Percentiles rank a stretch among this genome's conserved stretches.
phyloP scores from a whole-genome alignment of 2,888 invertebrate genomes.

The Troides oblongomaculatus region DNA sequence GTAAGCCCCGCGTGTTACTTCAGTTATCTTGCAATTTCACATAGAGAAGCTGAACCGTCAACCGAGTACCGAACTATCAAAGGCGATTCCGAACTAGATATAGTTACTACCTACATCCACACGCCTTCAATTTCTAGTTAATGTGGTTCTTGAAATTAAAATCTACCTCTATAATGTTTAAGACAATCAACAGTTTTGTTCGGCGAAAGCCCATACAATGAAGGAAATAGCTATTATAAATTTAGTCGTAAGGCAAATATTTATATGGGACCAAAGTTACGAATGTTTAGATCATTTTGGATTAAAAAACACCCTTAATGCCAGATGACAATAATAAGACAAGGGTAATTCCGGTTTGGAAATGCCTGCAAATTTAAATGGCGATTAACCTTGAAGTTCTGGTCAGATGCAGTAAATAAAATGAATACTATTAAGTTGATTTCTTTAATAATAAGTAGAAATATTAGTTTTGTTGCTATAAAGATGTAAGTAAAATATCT shows the following conservation, averaged over 20 bases:
- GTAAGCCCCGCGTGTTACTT: conserved; percentile 62
- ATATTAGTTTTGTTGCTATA: conserved; percentile 18
- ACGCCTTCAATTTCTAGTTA: conserved; percentile 61
- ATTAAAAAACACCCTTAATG: conserved; percentile 3
- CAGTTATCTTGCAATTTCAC: conserved; percentile 32
- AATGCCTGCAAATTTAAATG: background rate
- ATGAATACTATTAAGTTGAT: conserved; percentile 18
- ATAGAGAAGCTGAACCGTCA: conserved; percentile 26
- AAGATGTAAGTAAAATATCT: conserved; percentile 21
- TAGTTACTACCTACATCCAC: conserved; percentile 39
- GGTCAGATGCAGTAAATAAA: conserved; percentile 17
- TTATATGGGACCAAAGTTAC: conserved; percentile 63
- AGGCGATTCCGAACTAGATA: conserved; percentile 31
- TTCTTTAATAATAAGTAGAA: conserved; percentile 23
- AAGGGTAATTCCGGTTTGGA: no score
- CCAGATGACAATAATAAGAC: no score
- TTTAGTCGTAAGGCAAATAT: conserved; percentile 37
- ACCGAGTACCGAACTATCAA: conserved; percentile 50
- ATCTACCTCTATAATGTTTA: conserved; percentile 76
- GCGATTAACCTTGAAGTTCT: conserved; percentile 11
- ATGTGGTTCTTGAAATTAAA: conserved; percentile 71
- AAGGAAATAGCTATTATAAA: conserved; percentile 43
- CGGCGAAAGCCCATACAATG: conserved; percentile 43
- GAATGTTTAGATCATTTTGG: conserved; percentile 36
- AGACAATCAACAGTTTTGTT: conserved; percentile 54